phyloP scores from a whole-genome alignment of 1,140 invertebrate genomes.

The Dendrolimus kikuchii region DNA sequence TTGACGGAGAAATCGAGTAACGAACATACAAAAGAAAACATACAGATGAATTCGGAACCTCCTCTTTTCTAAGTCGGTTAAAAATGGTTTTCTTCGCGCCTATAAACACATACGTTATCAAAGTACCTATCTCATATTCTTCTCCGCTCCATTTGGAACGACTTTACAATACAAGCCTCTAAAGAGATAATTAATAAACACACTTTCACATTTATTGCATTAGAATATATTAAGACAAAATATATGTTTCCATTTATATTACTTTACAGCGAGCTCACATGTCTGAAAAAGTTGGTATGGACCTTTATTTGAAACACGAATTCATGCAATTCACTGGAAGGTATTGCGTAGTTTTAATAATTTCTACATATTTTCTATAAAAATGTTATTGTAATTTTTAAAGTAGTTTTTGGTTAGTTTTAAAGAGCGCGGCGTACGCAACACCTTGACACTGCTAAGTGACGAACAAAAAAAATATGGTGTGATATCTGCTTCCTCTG shows the following conservation, averaged over 20 bases:
- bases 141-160: too few species aligned
- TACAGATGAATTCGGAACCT: too few species aligned
- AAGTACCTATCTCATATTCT: too few species aligned
- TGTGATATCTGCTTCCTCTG: slow-evolving; percentile 90
- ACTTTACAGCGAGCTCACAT: slow-evolving; percentile 70
- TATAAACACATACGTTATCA: too few species aligned
- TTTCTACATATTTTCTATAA: slow-evolving; percentile 3
- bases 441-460: slow-evolving; percentile 81
- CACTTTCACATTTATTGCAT: not conserved
- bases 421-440: slow-evolving; percentile 91
- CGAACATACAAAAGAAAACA: too few species aligned
- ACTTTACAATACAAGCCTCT: not conserved
- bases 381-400: slow-evolving; percentile 4
- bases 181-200: not conserved
- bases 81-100: too few species aligned
- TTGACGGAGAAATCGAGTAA: too few species aligned
- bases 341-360: slow-evolving; percentile 53
- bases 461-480: slow-evolving; percentile 81
- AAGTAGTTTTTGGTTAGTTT: slow-evolving; percentile 74
- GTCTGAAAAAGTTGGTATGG: slow-evolving; percentile 83
- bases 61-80: too few species aligned
- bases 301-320: slow-evolving; percentile 92
- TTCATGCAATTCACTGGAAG: slow-evolving; percentile 92
- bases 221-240: not conserved
- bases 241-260: not conserved